A percentile compares a stretch with the other conserved stretches of the same genome.
These are phyloP conservation scores for Drosophila picticornis DNA, from an alignment of 2,888 invertebrate genomes.

Conservation along the genomic window DNA sequence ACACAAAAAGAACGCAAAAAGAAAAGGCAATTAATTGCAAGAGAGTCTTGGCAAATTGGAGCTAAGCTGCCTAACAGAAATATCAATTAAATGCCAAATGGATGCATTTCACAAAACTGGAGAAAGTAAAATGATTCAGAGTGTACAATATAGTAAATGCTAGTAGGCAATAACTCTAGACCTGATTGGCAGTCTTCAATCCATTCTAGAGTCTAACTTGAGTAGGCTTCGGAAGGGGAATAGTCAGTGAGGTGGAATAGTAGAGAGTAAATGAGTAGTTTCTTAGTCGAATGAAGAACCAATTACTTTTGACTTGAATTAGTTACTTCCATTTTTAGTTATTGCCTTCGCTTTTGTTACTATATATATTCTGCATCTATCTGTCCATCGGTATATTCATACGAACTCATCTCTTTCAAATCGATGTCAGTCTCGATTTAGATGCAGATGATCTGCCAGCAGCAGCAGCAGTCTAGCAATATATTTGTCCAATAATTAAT, in stretches of 20 bases:
- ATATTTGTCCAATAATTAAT: neutral
- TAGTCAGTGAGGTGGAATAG: neutral
- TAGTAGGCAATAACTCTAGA: neutral
- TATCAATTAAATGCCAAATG: constrained; percentile 50
- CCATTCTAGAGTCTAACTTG: neutral
- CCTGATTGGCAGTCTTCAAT: neutral
- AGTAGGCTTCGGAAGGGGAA: neutral
- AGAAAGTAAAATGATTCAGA: neutral
- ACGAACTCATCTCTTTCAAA: neutral
- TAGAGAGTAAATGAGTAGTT: neutral
- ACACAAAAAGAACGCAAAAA: constrained; percentile 9
- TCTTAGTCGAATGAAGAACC: neutral
- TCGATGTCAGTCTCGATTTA: neutral
- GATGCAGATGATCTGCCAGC: too few relatives aligned
- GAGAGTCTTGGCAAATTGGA: constrained; percentile 3
- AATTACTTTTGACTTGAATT: too few relatives aligned
- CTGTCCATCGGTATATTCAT: neutral
- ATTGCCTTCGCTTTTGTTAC: neutral
- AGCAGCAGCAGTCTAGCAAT: too few relatives aligned
- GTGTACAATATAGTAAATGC: neutral
- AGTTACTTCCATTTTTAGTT: too few relatives aligned
- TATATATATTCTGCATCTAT: neutral
- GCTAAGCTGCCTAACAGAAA: constrained; percentile 41
- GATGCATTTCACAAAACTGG: constrained; percentile 9
- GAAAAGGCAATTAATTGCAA: constrained; percentile 27